phyloP scores from a whole-genome alignment of 2,888 invertebrate genomes.

The Acleris holmiana region DNA sequence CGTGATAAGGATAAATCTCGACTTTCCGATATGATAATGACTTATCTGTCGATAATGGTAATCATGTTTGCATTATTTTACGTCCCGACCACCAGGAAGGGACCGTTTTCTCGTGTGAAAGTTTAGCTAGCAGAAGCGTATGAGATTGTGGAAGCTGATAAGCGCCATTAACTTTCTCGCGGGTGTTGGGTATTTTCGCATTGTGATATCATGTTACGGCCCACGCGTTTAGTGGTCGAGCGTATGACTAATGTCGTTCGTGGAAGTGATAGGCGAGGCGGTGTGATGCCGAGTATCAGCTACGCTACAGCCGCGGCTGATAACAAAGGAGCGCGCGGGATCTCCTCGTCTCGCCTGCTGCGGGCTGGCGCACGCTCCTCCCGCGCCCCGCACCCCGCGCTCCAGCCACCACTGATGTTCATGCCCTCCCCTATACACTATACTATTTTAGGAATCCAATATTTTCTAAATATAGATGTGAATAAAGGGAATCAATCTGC shows the following conservation, averaged over 20 bases:
- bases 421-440: slow-evolving; percentile 48
- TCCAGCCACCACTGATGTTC: slow-evolving; percentile 51
- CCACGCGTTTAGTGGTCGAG: slow-evolving; percentile 81
- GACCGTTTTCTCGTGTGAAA: slow-evolving; percentile 82
- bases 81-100: slow-evolving; percentile 53
- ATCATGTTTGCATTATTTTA: slow-evolving; percentile 64
- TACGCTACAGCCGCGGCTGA: slow-evolving; percentile 63
- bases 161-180: slow-evolving; percentile 86
- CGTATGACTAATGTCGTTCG: slow-evolving; percentile 83
- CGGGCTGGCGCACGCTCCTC: slow-evolving; percentile 28
- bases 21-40: slow-evolving; percentile 89
- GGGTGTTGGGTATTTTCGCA: slow-evolving; percentile 85
- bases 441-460: slow-evolving; percentile 80
- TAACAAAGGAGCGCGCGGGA: slow-evolving; percentile 78
- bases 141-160: slow-evolving; percentile 85
- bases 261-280: slow-evolving; percentile 80
- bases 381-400: slow-evolving; percentile 42
- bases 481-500: slow-evolving; percentile 70
- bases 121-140: slow-evolving; percentile 81
- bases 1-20: slow-evolving; percentile 89
- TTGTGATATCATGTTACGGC: slow-evolving; percentile 85
- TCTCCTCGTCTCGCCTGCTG: slow-evolving; percentile 43
- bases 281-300: slow-evolving; percentile 67
- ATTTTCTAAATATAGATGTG: slow-evolving; percentile 80
- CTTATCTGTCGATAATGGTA: slow-evolving; percentile 92